phyloP scores from a whole-genome alignment of 2,888 invertebrate species.

The Nomada ferruginata region DNA sequence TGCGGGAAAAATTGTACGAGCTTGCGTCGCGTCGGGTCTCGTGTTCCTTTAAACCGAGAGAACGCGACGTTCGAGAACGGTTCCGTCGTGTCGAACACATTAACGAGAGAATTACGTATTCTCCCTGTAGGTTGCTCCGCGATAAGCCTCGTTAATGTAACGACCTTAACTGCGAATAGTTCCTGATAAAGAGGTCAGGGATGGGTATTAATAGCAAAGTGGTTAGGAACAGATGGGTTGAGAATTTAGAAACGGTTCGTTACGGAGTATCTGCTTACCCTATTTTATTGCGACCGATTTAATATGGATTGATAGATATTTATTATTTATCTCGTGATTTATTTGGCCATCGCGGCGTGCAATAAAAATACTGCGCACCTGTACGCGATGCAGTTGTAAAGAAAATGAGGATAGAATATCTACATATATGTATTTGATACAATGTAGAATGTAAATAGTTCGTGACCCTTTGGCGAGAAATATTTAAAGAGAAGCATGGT shows the following conservation, averaged over 20 bases:
- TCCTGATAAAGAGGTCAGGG: slow-evolving; percentile 34
- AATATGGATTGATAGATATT: too few relatives aligned
- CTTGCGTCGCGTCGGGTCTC: not conserved
- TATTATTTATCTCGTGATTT: too few relatives aligned
- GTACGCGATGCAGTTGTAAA: too few relatives aligned
- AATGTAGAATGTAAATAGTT: too few relatives aligned
- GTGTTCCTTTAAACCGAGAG: not conserved
- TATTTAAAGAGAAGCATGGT: too few relatives aligned
- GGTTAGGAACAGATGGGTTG: not conserved
- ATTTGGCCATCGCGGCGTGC: too few relatives aligned
- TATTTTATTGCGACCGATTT: too few relatives aligned
- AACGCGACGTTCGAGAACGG: not conserved
- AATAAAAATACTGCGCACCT: too few relatives aligned
- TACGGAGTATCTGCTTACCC: too few relatives aligned
- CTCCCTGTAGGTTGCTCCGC: slow-evolving; percentile 23
- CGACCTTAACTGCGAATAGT: slow-evolving; percentile 26
- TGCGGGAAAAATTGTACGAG: not conserved
- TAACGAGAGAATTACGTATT: slow-evolving; percentile 56
- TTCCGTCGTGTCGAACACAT: slow-evolving; percentile 44
- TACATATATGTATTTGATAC: too few relatives aligned
- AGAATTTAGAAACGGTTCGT: not conserved
- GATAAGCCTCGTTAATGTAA: slow-evolving; percentile 45
- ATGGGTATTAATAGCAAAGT: not conserved
- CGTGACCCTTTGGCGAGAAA: too few relatives aligned
- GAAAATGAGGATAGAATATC: too few relatives aligned